Base-by-base conservation (phyloP, 2,888 invertebrate species). In the Erebia epiphron region DNA sequence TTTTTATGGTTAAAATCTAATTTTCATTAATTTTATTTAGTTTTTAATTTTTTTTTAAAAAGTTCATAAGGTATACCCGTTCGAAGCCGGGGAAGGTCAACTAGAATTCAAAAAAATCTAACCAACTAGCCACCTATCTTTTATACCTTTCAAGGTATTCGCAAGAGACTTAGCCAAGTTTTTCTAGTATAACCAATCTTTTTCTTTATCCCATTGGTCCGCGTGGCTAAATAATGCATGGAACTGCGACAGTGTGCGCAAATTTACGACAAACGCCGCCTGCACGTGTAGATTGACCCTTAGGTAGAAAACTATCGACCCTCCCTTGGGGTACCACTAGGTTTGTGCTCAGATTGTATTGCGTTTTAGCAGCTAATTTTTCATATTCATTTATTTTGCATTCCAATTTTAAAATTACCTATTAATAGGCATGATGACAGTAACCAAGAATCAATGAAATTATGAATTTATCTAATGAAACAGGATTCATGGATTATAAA, bases 211-310 rank as follows among this genome's bases (percentile, higher is more conserved):
- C 65, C 57, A 62, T 69, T 70, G 68, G 68, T 26, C 61, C 66
- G 26, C 16, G 10, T 49, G 21, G 52, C 65, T 72, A 71, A 71
- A 71, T 70, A 70, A 68, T 72, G 69, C 63, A 74, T 56, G 61
- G 67, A 21, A 18, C 43, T 49, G 67, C 72, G 72, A 68, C 66
- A 70, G 62, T 54, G 35, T 56, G 69, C 50, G 66, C 63, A 68
- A 68, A 70, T 72, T 74, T 74, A 73, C 69, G 71, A 63, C 57
- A 21, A 16, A 10, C 64, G 65, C 56, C 63, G 26, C 58, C 54
- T 41, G 68, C 68, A 68, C 74, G 74, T 74, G 64, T 64, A 56
- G 62, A 71, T 58, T n/a, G 62, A 60, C 54, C 63, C 60, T 50
- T 67, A 26, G 35, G 21, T 21, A 46, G 54, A 56, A 62, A 58